Percentiles rank a stretch among this genome's conserved stretches.
These are phyloP conservation scores for Amblyjoppa proteus DNA, from an alignment of 2,888 invertebrate genomes.

Conservation along the genomic window DNA sequence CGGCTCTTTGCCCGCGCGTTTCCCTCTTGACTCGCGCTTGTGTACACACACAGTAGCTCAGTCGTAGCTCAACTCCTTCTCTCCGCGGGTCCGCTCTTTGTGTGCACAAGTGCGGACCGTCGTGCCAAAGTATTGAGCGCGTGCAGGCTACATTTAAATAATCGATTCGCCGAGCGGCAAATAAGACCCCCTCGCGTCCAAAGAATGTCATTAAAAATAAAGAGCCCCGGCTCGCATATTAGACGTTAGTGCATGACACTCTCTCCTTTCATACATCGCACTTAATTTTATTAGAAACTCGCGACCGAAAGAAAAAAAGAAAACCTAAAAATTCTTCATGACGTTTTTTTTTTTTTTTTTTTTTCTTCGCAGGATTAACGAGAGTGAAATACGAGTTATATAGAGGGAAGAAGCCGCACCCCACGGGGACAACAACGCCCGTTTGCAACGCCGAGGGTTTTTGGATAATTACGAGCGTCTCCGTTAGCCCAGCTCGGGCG, in stretches of 20 bases:
- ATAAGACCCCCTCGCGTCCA: constrained; percentile 5
- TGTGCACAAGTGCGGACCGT: constrained; percentile 66
- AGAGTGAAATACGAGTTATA: constrained; percentile 37
- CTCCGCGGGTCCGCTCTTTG: constrained; percentile 64
- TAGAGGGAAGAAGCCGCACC: constrained; percentile 35
- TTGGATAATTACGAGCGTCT: constrained; percentile 83
- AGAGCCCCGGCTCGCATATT: too few species aligned
- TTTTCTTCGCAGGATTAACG: constrained; percentile 8
- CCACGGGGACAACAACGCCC: constrained; percentile 43
- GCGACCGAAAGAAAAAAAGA: neutral
- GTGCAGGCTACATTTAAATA: constrained; percentile 72
- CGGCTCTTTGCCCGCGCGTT: constrained; percentile 65
- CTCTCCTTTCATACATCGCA: neutral
- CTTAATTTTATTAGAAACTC: neutral
- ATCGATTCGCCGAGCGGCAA: constrained; percentile 72
- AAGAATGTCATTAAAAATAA: constrained; percentile 1
- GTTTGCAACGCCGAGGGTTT: constrained; percentile 75
- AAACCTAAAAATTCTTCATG: neutral
- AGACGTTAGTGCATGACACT: neutral
- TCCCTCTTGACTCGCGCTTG: constrained; percentile 63
- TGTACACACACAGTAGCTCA: constrained; percentile 25
- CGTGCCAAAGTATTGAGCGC: constrained; percentile 1
- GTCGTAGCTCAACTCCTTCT: constrained; percentile 18
- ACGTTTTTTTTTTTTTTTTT: neutral
- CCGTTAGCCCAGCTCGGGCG: constrained; percentile 74